Evolutionary conservation across 2,797 vertebrate species (phyloP).

Genomic region (Coregonus sp.): DNA sequence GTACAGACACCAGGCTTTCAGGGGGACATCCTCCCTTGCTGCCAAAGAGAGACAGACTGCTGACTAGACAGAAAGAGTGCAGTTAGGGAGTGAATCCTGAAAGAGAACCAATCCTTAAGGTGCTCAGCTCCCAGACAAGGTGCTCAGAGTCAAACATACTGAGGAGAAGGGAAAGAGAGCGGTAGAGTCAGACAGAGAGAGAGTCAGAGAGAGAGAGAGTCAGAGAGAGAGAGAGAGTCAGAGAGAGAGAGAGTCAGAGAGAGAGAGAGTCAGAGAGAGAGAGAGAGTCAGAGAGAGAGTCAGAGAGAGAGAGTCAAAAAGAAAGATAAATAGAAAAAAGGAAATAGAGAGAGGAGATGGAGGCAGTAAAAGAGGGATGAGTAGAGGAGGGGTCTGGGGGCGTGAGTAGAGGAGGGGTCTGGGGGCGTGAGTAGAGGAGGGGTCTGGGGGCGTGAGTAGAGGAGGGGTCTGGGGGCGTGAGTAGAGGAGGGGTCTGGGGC

Average conservation of each 20-base stretch:
- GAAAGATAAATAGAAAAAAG: neutral
- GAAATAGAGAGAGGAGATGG: neutral
- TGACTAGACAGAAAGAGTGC: neutral
- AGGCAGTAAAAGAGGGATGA: neutral
- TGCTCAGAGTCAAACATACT: neutral
- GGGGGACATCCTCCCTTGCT: neutral
- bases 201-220: neutral
- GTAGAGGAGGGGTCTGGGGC: no score
- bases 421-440: neutral
- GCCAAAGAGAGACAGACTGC: neutral
- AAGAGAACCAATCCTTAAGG: neutral
- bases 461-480: no score
- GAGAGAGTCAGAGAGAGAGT: neutral
- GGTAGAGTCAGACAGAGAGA: neutral
- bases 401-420: no score
- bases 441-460: neutral
- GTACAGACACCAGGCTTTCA: neutral
- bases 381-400: neutral
- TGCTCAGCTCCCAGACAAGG: neutral
- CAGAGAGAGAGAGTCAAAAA: neutral
- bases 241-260: neutral
- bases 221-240: neutral
- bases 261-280: neutral
- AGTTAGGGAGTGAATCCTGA: neutral
- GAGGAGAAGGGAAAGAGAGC: neutral